These are phyloP conservation scores for Camelus bactrianus DNA, from an alignment of 2,113 vertebrate genomes.

Conservation along the genomic window DNA sequence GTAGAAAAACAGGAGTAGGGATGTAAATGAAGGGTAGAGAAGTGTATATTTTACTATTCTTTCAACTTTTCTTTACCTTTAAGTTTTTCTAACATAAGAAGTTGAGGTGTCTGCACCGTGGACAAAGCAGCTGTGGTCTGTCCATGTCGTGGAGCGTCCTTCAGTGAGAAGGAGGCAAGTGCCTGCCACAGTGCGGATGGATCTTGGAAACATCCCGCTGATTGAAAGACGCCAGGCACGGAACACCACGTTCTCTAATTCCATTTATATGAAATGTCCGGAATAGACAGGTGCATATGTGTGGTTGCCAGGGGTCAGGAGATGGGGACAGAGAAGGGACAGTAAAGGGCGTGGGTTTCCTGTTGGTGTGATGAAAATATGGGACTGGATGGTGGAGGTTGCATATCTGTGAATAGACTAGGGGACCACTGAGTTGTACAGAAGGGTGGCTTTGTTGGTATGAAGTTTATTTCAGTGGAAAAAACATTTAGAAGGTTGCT, in stretches of 20 bases:
- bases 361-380: neutral
- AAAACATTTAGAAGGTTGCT: neutral
- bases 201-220: accelerated
- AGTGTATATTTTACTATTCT: neutral
- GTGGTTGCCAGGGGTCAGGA: neutral
- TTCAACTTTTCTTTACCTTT: neutral
- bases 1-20: neutral
- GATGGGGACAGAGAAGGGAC: neutral
- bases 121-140: accelerated
- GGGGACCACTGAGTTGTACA: neutral
- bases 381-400: no score
- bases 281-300: accelerated
- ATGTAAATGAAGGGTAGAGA: accelerated
- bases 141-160: accelerated
- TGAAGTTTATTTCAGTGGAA: neutral
- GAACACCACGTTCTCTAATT: accelerated
- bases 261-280: accelerated
- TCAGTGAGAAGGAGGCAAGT: neutral
- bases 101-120: neutral
- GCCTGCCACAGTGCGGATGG: accelerated
- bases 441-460: accelerated
- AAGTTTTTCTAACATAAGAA: neutral
- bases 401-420: accelerated
- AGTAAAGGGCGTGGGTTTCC: neutral
- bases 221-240: neutral